Conservation (phyloP, 2,113 vertebrate genomes). For the Oncorhynchus keta region DNA sequence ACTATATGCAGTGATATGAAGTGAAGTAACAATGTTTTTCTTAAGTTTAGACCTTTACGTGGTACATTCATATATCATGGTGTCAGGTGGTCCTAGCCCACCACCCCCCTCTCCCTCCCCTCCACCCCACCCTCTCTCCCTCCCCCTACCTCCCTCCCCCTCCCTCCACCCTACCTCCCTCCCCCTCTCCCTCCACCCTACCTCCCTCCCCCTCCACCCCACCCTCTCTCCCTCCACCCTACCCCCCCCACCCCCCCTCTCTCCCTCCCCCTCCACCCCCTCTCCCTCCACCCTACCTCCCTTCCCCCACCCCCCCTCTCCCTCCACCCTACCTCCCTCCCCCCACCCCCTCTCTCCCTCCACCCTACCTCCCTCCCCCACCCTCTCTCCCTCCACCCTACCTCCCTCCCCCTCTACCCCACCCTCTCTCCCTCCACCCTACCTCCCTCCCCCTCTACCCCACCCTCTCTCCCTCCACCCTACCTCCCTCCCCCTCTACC, state of each 20-base stretch:
- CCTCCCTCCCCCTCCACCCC: not conserved
- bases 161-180: not conserved
- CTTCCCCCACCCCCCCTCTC: too few species aligned
- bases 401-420: too few species aligned
- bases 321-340: too few species aligned
- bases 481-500: too few species aligned
- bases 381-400: too few species aligned
- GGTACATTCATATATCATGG: not conserved
- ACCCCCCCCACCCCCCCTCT: not conserved
- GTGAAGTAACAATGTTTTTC: not conserved
- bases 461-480: too few species aligned
- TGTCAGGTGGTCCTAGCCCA: not conserved
- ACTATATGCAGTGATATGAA: not conserved
- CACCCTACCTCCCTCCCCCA: too few species aligned
- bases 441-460: too few species aligned
- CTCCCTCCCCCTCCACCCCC: not conserved
- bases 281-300: too few species aligned
- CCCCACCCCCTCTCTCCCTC: too few species aligned
- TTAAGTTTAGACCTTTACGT: not conserved
- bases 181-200: not conserved
- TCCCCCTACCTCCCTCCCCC: not conserved
- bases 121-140: not conserved
- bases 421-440: too few species aligned
- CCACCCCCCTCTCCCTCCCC: too few species aligned
- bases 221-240: not conserved